These are phyloP conservation scores for Neomicropteryx cornuta DNA, from an alignment of 1,140 invertebrate species.

Conservation along the genomic window DNA sequence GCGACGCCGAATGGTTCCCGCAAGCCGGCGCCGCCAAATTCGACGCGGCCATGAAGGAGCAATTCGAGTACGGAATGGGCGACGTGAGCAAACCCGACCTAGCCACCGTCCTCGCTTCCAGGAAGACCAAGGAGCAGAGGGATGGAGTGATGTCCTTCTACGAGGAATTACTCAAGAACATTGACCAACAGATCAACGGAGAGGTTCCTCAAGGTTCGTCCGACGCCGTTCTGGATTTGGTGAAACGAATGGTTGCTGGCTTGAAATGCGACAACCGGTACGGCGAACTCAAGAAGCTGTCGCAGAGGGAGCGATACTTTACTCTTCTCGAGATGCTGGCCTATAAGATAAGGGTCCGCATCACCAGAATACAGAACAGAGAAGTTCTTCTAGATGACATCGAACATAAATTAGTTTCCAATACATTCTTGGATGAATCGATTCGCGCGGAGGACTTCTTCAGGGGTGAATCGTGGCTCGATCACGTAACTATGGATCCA, in stretches of 20 bases:
- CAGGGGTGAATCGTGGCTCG: constrained; percentile 22
- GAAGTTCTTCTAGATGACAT: constrained; percentile 25
- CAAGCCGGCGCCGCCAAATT: neutral
- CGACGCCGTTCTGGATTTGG: constrained; percentile 19
- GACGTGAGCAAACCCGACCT: neutral
- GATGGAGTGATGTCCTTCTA: constrained; percentile 24
- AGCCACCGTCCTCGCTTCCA: constrained; percentile 16
- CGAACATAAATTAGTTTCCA: constrained; percentile 18
- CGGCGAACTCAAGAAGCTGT: constrained; percentile 11
- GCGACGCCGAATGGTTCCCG: constrained; percentile 12
- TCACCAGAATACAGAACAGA: constrained; percentile 16
- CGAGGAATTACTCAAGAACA: constrained; percentile 24
- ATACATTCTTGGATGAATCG: constrained; percentile 21
- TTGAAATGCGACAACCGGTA: constrained; percentile 18
- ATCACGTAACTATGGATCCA: constrained; percentile 21
- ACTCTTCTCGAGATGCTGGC: constrained; percentile 20
- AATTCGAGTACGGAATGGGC: neutral
- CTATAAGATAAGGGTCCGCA: constrained; percentile 15
- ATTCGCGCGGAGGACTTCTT: constrained; percentile 5
- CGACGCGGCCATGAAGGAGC: neutral
- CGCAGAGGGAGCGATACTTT: constrained; percentile 17
- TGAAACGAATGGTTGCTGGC: constrained; percentile 21
- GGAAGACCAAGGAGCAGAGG: constrained; percentile 23
- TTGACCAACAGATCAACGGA: constrained; percentile 25
- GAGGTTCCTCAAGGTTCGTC: neutral